These are phyloP conservation scores for Barypeithes pellucidus DNA, from an alignment of 2,888 invertebrate genomes.

Conservation along the genomic window DNA sequence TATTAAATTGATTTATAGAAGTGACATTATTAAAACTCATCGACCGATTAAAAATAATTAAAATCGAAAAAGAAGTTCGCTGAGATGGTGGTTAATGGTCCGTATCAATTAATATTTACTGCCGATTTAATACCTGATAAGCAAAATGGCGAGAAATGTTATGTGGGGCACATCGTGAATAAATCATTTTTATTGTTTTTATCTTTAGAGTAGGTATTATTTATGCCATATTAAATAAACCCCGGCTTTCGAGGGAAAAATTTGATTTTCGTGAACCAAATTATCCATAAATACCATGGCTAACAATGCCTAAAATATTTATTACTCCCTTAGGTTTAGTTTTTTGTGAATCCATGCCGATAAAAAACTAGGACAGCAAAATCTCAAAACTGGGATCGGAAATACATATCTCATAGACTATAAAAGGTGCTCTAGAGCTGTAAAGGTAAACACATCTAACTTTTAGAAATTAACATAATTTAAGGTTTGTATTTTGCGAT, in stretches of 20 bases:
- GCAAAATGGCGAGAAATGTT: slow-evolving; percentile 33
- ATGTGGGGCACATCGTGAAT: slow-evolving; percentile 26
- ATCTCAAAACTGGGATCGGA: too few species aligned
- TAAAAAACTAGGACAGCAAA: too few species aligned
- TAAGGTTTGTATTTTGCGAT: too few species aligned
- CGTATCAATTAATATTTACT: slow-evolving; percentile 35
- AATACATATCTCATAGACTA: too few species aligned
- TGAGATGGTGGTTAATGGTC: slow-evolving; percentile 30
- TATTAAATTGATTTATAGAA: slow-evolving; percentile 23
- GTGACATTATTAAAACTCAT: slow-evolving; percentile 30
- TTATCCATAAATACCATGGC: not conserved
- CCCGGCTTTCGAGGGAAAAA: not conserved
- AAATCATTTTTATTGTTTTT: slow-evolving; percentile 41
- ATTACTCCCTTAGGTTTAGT: not conserved
- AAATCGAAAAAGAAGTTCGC: slow-evolving; percentile 23
- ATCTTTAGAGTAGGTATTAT: slow-evolving; percentile 13
- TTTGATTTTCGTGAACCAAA: not conserved
- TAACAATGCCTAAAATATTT: not conserved
- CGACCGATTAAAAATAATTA: slow-evolving; percentile 35
- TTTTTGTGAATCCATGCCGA: not conserved
- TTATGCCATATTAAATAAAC: not conserved
- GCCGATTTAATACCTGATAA: slow-evolving; percentile 39
- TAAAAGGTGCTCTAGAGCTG: too few species aligned
- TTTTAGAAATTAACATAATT: too few species aligned
- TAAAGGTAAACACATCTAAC: too few species aligned